A percentile compares a stretch with the other conserved stretches of the same genome.
These are phyloP conservation scores for Hippasteria phrygiana DNA, from an alignment of 53 echinoderm and acorn worm species.

Conservation along the genomic window DNA sequence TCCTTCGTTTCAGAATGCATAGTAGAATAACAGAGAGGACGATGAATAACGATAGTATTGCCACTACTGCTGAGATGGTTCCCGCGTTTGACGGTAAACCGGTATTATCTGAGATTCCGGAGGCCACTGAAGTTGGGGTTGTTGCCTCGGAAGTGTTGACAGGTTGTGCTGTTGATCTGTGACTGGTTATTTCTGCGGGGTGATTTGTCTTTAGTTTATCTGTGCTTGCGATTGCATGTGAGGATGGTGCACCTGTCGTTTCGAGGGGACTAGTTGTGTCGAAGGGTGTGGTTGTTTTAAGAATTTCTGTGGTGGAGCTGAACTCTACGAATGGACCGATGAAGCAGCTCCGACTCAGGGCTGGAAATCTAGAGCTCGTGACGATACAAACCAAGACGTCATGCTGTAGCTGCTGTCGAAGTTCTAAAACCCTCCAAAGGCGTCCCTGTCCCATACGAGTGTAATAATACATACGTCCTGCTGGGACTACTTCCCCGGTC, in stretches of 20 bases:
- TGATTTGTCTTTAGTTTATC: background rate
- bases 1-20: background rate
- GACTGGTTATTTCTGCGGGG: background rate
- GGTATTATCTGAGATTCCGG: background rate
- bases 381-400: background rate
- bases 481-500: background rate
- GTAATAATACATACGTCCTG: background rate
- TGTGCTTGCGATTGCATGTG: background rate
- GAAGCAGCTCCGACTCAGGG: slow-evolving; percentile 10
- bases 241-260: background rate
- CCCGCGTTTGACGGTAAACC: background rate
- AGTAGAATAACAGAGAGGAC: background rate
- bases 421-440: background rate
- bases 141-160: background rate
- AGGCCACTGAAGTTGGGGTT: background rate
- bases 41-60: background rate
- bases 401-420: background rate
- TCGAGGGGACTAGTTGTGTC: too few species aligned
- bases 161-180: background rate
- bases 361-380: background rate
- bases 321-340: slow-evolving; percentile 14
- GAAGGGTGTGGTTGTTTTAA: background rate
- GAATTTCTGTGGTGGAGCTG: background rate
- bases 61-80: background rate
- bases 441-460: background rate